Conservation (phyloP, 2,888 invertebrate genomes). For the Cephus nigrinus region DNA sequence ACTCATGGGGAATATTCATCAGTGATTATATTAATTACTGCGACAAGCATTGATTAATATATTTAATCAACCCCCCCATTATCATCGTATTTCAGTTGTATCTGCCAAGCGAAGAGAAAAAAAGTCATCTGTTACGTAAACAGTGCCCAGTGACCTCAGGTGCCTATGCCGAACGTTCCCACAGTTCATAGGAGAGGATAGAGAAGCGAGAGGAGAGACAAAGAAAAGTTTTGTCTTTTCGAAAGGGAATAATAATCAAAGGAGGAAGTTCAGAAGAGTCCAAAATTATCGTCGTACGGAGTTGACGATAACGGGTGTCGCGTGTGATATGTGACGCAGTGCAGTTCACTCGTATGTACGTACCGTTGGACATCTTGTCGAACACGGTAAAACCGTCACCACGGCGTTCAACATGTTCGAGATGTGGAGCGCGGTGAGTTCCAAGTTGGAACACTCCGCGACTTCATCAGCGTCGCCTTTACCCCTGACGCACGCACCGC, state of each 20-base stretch:
- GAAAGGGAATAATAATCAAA: background rate
- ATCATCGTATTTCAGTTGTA: background rate
- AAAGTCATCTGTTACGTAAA: background rate
- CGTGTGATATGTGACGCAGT: slow-evolving; percentile 20
- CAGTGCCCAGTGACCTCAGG: background rate
- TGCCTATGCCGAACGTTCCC: background rate
- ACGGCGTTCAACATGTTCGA: slow-evolving; percentile 78
- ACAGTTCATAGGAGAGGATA: background rate
- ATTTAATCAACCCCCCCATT: background rate
- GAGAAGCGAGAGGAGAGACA: background rate
- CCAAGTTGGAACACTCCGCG: slow-evolving; percentile 75
- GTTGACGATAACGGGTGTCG: slow-evolving; percentile 3
- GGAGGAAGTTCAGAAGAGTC: background rate
- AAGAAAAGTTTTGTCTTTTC: background rate
- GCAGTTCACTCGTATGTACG: background rate
- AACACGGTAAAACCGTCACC: slow-evolving; percentile 46
- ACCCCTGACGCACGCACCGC: slow-evolving; percentile 70
- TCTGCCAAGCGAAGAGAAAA: background rate
- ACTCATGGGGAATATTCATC: background rate
- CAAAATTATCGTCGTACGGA: background rate
- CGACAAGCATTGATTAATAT: background rate
- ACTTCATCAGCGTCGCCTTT: slow-evolving; percentile 64
- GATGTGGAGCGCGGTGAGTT: slow-evolving; percentile 84
- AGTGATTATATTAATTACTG: background rate
- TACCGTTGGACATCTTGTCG: background rate